phyloP scores from a whole-genome alignment of 2,113 vertebrate species.

The Ranitomeya variabilis region DNA sequence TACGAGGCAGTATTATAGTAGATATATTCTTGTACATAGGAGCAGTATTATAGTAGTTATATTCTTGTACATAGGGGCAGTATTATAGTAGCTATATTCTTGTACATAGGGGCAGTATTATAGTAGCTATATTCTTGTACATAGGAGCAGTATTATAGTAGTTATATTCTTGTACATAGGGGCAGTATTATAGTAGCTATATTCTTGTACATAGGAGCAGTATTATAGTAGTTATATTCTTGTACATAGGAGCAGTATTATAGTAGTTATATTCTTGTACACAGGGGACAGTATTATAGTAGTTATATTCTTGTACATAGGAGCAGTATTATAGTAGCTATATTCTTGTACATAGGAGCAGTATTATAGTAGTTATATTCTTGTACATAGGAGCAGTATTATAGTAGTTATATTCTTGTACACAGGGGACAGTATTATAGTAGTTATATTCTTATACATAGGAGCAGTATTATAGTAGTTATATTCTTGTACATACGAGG shows the following conservation, averaged over 20 bases:
- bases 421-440: too few relatives aligned
- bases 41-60: background rate
- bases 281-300: background rate
- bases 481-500: background rate
- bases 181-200: background rate
- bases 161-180: background rate
- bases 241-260: too few relatives aligned
- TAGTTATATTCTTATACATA: too few relatives aligned
- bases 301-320: background rate
- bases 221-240: too few relatives aligned
- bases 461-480: background rate
- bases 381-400: background rate
- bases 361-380: slow-evolving; percentile 1
- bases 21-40: too few relatives aligned
- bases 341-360: background rate
- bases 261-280: background rate
- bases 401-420: slow-evolving; percentile 9
- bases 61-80: background rate
- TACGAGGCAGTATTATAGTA: too few relatives aligned
- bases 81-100: slow-evolving; percentile 3
- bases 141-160: background rate
- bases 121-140: background rate
- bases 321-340: background rate
- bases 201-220: background rate
- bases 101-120: background rate